Conservation (phyloP, 2,888 invertebrate genomes). For the Taphrorychus bicolor region DNA sequence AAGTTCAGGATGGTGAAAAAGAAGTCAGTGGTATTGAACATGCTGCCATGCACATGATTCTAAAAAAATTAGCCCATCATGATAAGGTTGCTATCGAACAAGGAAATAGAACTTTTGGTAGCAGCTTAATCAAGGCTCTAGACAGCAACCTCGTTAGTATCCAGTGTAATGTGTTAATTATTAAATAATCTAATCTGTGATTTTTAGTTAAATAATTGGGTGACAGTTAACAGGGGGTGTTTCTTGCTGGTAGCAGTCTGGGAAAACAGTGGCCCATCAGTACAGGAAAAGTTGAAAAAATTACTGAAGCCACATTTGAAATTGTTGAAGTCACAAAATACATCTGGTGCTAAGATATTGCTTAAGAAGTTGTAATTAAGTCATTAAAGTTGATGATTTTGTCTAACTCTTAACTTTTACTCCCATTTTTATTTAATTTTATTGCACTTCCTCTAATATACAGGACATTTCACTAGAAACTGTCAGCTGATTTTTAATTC, state of each 20-base stretch:
- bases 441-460: too few species aligned
- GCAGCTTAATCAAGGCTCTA: conserved; percentile 64
- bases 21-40: conserved; percentile 71
- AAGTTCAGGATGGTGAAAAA: conserved; percentile 60
- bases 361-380: conserved; percentile 54
- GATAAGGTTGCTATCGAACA: conserved; percentile 64
- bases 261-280: conserved; percentile 65
- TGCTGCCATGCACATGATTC: conserved; percentile 75
- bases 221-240: conserved; percentile 77
- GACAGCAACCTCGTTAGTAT: conserved; percentile 64
- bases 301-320: conserved; percentile 61
- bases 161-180: background rate
- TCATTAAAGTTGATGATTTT: too few species aligned
- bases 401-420: too few species aligned
- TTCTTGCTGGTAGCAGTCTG: conserved; percentile 74
- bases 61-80: conserved; percentile 76
- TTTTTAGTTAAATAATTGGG: conserved; percentile 70
- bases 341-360: conserved; percentile 71
- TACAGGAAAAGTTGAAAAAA: conserved; percentile 60
- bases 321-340: conserved; percentile 64
- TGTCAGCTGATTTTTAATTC: too few species aligned
- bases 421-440: too few species aligned
- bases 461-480: too few species aligned
- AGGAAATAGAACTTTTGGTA: conserved; percentile 65
- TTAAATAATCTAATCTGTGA: conserved; percentile 14